Conservation (phyloP, 2,888 invertebrate genomes). For the Dicycla oo region DNA sequence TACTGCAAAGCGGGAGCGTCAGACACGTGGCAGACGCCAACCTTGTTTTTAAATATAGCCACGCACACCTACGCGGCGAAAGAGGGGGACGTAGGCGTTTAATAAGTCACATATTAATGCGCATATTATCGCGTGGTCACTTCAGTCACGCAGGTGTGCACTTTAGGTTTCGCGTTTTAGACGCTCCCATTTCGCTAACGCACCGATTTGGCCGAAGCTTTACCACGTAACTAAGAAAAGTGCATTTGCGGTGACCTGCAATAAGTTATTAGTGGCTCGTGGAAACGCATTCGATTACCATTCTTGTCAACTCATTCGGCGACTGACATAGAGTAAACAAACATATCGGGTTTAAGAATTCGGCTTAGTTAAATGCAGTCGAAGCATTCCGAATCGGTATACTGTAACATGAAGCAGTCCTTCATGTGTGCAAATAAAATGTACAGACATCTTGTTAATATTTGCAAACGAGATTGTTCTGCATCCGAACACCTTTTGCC, state of each 20-base stretch:
- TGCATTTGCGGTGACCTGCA: background rate
- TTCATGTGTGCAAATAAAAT: background rate
- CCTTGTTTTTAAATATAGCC: conserved; percentile 44
- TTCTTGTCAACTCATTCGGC: background rate
- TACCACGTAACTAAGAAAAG: background rate
- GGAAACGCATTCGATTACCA: background rate
- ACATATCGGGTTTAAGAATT: background rate
- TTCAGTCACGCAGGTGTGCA: conserved; percentile 23
- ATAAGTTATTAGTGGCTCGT: background rate
- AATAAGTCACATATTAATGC: conserved; percentile 20
- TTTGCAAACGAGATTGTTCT: no score
- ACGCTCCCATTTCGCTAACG: background rate
- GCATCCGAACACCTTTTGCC: no score
- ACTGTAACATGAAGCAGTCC: background rate
- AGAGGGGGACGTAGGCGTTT: conserved; percentile 15
- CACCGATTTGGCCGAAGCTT: conserved; percentile 4
- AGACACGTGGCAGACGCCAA: conserved; percentile 12
- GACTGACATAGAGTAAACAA: background rate
- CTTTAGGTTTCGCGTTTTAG: conserved; percentile 18
- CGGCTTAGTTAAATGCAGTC: background rate
- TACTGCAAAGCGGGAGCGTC: background rate
- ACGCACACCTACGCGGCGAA: conserved; percentile 25
- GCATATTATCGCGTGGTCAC: conserved; percentile 6
- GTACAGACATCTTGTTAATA: background rate
- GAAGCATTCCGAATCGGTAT: background rate